A percentile compares a stretch with the other conserved stretches of the same genome.
These are phyloP conservation scores for Miichthys miiuy DNA, from an alignment of 2,797 vertebrate genomes.

Conservation along the genomic window DNA sequence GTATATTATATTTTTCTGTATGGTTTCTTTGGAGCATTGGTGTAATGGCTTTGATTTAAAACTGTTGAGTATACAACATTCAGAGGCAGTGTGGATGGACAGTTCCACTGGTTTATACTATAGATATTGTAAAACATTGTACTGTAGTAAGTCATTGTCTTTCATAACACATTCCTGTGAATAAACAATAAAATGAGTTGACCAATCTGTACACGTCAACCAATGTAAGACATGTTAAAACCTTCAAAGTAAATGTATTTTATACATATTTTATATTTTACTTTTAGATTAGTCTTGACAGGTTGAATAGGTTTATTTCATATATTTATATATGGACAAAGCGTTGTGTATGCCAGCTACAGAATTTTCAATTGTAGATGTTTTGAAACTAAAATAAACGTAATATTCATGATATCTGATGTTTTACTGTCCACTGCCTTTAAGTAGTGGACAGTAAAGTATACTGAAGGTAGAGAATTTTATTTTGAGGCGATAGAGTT, in stretches of 20 bases:
- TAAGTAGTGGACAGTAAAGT: too few species aligned
- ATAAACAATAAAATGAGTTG: not conserved
- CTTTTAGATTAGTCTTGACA: not conserved
- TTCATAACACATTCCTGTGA: not conserved
- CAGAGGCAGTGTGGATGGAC: not conserved
- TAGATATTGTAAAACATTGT: not conserved
- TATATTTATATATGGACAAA: not conserved
- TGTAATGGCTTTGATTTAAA: not conserved
- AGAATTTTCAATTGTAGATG: too few species aligned
- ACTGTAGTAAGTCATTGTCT: not conserved
- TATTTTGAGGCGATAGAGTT: not conserved
- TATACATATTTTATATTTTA: too few species aligned
- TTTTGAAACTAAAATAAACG: conserved; percentile 12
- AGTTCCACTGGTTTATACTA: not conserved
- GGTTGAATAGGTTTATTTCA: not conserved
- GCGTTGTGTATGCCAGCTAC: too few species aligned
- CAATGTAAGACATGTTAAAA: not conserved
- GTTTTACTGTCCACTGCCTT: not conserved
- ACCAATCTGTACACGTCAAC: not conserved
- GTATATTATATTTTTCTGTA: not conserved
- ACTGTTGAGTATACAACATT: not conserved
- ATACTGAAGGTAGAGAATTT: not conserved
- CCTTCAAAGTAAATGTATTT: not conserved
- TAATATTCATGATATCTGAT: not conserved
- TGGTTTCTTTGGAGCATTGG: not conserved